Evolutionary conservation across 2,113 vertebrate species (phyloP).

Genomic region (Pterocles orientalis): DNA sequence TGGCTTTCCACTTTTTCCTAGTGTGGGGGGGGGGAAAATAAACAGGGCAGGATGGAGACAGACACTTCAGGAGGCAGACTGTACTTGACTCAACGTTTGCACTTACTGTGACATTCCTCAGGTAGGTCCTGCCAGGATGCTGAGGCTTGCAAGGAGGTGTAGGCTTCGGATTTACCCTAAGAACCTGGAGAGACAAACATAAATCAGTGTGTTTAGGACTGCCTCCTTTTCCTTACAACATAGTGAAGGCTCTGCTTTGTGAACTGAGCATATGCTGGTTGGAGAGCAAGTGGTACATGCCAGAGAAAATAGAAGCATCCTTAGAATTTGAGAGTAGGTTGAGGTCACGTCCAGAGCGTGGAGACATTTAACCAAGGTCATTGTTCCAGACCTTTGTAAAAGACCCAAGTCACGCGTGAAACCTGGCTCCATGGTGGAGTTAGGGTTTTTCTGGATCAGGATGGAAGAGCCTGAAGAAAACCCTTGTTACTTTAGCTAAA

Average conservation of each 20-base stretch:
- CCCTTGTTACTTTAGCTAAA: not conserved
- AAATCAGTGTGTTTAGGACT: not conserved
- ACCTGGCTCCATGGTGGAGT: not conserved
- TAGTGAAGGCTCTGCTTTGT: not conserved
- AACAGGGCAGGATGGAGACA: not conserved
- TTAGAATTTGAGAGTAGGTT: not conserved
- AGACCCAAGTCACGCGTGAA: not conserved
- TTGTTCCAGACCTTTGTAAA: not conserved
- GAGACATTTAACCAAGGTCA: not conserved
- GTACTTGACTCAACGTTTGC: not conserved
- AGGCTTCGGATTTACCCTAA: not conserved
- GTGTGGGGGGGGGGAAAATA: not conserved
- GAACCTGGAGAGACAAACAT: conserved; percentile 47
- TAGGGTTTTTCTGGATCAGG: not conserved
- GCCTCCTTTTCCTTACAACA: not conserved
- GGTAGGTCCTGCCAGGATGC: not conserved
- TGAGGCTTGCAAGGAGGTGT: not conserved
- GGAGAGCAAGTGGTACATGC: not conserved
- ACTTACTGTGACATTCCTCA: conserved; percentile 73
- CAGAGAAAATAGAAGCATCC: not conserved
- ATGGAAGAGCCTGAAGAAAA: not conserved
- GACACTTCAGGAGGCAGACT: not conserved
- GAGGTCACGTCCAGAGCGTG: not conserved
- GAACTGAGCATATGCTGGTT: not conserved
- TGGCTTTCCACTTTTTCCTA: conserved; percentile 44